phyloP scores from a whole-genome alignment of 2,888 invertebrate genomes.

The Muscina levida region DNA sequence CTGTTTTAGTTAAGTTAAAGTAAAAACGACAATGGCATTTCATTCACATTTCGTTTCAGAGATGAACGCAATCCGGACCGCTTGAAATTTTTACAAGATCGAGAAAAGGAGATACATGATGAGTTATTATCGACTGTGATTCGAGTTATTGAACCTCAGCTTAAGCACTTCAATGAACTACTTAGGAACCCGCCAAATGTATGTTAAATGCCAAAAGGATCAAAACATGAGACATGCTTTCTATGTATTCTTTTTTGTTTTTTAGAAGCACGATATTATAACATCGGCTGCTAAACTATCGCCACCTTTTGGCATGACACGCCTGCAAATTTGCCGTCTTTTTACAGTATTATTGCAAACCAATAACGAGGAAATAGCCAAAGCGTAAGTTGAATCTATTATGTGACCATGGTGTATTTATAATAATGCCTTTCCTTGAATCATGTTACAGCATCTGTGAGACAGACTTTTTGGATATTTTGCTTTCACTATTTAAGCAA shows the following conservation, averaged over 20 bases:
- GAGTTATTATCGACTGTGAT: conserved; percentile 84
- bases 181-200: conserved; percentile 86
- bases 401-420: not conserved
- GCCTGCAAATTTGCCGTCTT: conserved; percentile 90
- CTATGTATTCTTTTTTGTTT: conserved; percentile 3
- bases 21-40: not conserved
- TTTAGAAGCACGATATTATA: conserved; percentile 83
- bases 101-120: conserved; percentile 83
- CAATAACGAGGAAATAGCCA: conserved; percentile 86
- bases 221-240: not conserved
- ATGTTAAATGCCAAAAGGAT: conserved; percentile 68
- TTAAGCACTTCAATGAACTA: conserved; percentile 86
- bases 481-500: conserved; percentile 93
- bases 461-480: conserved; percentile 83
- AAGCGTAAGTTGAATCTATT: conserved; percentile 81
- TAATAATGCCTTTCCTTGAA: conserved; percentile 8
- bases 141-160: conserved; percentile 83
- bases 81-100: conserved; percentile 74
- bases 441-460: conserved; percentile 74
- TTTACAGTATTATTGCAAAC: conserved; percentile 88
- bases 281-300: conserved; percentile 87
- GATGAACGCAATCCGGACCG: conserved; percentile 79
- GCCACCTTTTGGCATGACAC: conserved; percentile 89
- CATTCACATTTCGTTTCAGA: conserved; percentile 66
- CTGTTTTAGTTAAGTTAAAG: not conserved